Conservation (phyloP, 92 coral and sea anemone species). For the Epizoanthus stellaris region DNA sequence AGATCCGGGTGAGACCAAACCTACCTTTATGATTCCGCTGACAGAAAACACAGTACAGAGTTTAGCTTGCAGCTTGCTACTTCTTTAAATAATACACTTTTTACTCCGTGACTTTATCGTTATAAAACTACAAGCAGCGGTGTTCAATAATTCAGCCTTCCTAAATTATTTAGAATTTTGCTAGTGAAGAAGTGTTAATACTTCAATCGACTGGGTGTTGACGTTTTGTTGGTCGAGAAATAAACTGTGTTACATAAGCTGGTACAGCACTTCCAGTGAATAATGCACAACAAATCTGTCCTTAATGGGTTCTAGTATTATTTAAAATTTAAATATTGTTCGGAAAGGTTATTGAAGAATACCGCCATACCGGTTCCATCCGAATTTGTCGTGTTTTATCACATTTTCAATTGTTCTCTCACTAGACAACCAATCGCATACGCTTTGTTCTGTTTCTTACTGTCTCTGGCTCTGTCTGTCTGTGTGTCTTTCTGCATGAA, state of each 20-base stretch:
- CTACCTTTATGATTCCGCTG: not conserved
- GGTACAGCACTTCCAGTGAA: not conserved
- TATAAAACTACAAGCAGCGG: constrained; percentile 14
- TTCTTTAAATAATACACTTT: not conserved
- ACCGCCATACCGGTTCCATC: too few relatives aligned
- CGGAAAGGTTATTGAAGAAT: too few relatives aligned
- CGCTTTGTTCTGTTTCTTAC: too few relatives aligned
- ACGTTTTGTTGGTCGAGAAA: not conserved
- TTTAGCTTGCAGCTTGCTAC: not conserved
- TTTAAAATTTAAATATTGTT: too few relatives aligned
- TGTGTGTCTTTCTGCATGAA: too few relatives aligned
- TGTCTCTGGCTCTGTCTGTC: too few relatives aligned
- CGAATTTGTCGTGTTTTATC: too few relatives aligned
- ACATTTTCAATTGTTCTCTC: too few relatives aligned
- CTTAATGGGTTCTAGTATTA: too few relatives aligned
- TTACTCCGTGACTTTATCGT: constrained; percentile 2
- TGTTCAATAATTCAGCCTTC: constrained; percentile 8
- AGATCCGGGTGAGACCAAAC: not conserved
- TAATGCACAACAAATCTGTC: not conserved
- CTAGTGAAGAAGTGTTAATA: not conserved
- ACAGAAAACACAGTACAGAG: not conserved
- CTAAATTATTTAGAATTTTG: constrained; percentile 9
- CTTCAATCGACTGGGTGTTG: constrained; percentile 1
- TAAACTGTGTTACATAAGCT: constrained; percentile 2
- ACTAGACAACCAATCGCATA: too few relatives aligned